phyloP scores from a whole-genome alignment of 2,888 invertebrate species.

The Sympetrum striolatum region DNA sequence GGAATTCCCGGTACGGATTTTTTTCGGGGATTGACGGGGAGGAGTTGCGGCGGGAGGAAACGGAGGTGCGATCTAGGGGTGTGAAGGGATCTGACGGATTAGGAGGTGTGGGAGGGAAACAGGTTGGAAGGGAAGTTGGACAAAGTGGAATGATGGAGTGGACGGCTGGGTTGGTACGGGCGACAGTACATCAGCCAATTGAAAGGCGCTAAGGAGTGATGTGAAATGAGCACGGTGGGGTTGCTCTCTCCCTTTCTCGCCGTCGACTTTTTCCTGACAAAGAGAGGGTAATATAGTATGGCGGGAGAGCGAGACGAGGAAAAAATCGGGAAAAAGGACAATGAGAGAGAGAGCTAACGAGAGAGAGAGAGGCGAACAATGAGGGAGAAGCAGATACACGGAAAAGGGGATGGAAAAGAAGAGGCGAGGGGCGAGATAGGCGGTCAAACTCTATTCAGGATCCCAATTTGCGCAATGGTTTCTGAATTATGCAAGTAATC shows the following conservation, averaged over 20 bases:
- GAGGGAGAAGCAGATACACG: not conserved
- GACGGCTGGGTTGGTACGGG: not conserved
- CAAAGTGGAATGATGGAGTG: constrained; percentile 29
- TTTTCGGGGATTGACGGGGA: not conserved
- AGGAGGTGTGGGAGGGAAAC: not conserved
- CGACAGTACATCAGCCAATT: constrained; percentile 7
- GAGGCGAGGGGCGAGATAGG: not conserved
- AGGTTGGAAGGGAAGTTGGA: not conserved
- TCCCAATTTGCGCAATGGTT: not conserved
- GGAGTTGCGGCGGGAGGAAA: not conserved
- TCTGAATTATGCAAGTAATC: not conserved
- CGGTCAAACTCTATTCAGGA: not conserved
- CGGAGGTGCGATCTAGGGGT: not conserved
- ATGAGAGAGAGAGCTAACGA: not conserved
- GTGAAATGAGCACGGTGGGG: constrained; percentile 7
- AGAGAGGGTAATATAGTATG: not conserved
- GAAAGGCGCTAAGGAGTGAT: constrained; percentile 24
- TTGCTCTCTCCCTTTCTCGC: not conserved
- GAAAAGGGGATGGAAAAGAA: not conserved
- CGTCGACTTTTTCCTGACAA: not conserved
- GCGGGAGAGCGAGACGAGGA: too few relatives aligned
- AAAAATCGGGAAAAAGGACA: not conserved
- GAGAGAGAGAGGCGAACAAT: not conserved
- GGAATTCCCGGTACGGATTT: constrained; percentile 2
- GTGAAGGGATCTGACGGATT: not conserved